phyloP scores from a whole-genome alignment of 1,140 invertebrate genomes.

The Drosophila pseudoobscura region DNA sequence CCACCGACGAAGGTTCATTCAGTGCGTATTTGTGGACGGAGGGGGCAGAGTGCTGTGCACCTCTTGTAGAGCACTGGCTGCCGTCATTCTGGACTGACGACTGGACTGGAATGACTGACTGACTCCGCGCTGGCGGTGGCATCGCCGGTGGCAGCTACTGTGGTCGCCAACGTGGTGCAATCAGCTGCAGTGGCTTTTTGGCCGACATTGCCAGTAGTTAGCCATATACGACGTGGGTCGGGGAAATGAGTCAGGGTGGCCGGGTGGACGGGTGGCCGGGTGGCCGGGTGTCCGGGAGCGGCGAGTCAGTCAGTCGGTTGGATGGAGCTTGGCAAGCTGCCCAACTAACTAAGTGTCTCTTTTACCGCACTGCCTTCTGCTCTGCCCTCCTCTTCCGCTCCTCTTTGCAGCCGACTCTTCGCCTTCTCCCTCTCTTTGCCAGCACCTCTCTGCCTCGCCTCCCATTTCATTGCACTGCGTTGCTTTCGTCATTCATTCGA shows the following conservation, averaged over 20 bases:
- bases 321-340: constrained; percentile 58
- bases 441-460: neutral
- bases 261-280: neutral
- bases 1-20: constrained; percentile 27
- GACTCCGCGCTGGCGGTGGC: too few relatives aligned
- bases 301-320: constrained; percentile 36
- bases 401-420: neutral
- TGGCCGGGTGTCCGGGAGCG: neutral
- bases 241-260: neutral
- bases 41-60: constrained; percentile 8
- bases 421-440: too few relatives aligned
- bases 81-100: neutral
- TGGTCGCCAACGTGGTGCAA: constrained; percentile 73
- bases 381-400: neutral
- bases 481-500: constrained; percentile 77
- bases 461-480: constrained; percentile 43
- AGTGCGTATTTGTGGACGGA: constrained; percentile 42
- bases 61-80: constrained; percentile 13
- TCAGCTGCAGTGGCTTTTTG: constrained; percentile 79
- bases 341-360: constrained; percentile 55
- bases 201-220: constrained; percentile 63
- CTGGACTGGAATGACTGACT: too few relatives aligned
- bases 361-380: constrained; percentile 9
- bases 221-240: constrained; percentile 39
- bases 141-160: constrained; percentile 19